Evolutionary conservation across 2,797 vertebrate species (phyloP).

Genomic region (Avahi laniger): DNA sequence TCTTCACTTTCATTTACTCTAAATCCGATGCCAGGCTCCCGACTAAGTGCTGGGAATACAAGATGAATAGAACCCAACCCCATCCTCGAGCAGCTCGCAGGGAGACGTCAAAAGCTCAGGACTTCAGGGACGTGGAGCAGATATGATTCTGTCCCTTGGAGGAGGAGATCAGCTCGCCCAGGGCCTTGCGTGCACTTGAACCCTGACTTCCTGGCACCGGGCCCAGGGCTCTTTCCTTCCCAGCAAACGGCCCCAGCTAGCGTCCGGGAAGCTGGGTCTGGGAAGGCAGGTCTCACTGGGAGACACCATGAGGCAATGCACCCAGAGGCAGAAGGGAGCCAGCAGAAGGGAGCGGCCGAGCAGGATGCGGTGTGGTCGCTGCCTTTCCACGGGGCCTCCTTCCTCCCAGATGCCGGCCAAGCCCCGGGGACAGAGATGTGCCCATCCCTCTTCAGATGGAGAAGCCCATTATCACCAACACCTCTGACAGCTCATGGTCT

Average conservation of each 20-base stretch:
- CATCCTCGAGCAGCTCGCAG: background rate
- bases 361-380: background rate
- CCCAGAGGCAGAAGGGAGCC: background rate
- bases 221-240: background rate
- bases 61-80: background rate
- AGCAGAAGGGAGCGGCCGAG: background rate
- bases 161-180: background rate
- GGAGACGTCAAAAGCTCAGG: background rate
- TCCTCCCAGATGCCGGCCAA: background rate
- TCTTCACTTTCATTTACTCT: background rate
- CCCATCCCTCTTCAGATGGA: background rate
- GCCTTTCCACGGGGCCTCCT: background rate
- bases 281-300: background rate
- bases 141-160: background rate
- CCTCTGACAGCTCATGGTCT: slow-evolving; percentile 21
- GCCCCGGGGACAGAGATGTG: background rate
- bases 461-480: background rate
- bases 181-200: background rate
- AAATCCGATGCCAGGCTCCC: background rate
- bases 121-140: background rate
- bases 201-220: background rate
- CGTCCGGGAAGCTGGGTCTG: background rate
- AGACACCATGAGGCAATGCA: background rate
- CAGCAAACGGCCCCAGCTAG: background rate
- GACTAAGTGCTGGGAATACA: background rate